Evolutionary conservation across 2,113 vertebrate species (phyloP).

Genomic region (Chloropsis cyanopogon): DNA sequence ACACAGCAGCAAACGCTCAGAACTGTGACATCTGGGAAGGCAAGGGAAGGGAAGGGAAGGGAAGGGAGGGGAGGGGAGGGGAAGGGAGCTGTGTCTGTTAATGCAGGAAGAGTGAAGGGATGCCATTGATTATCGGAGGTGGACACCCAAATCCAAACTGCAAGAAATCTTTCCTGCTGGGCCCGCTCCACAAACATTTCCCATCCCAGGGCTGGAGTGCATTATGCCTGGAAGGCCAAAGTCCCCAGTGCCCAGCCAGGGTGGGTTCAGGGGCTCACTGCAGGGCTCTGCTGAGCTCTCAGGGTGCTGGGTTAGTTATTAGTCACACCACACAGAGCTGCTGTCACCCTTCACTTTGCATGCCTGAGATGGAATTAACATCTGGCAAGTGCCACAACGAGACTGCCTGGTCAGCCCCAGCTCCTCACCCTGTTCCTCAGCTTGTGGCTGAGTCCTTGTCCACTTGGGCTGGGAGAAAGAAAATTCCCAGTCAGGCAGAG

Average conservation of each 20-base stretch:
- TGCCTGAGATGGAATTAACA: not conserved
- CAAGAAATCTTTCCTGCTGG: not conserved
- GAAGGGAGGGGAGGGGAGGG: not conserved
- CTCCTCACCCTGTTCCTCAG: not conserved
- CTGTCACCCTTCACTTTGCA: not conserved
- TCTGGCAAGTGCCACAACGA: not conserved
- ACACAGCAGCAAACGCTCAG: not conserved
- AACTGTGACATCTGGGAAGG: fast-evolving
- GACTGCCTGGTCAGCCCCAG: not conserved
- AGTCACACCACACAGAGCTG: not conserved
- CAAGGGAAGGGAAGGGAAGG: not conserved
- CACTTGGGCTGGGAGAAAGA: not conserved
- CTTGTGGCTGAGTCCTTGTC: fast-evolving
- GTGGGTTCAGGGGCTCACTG: fast-evolving
- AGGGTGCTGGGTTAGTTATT: not conserved
- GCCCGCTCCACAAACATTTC: not conserved
- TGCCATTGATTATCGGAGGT: not conserved
- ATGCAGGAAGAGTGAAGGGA: not conserved
- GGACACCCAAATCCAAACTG: not conserved
- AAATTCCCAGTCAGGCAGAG: not conserved
- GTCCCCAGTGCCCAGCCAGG: fast-evolving
- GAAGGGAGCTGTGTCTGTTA: not conserved
- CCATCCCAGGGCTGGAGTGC: not conserved
- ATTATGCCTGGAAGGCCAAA: not conserved
- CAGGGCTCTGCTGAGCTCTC: not conserved